phyloP scores from a whole-genome alignment of 2,888 invertebrate genomes.

The Atherix ibis region DNA sequence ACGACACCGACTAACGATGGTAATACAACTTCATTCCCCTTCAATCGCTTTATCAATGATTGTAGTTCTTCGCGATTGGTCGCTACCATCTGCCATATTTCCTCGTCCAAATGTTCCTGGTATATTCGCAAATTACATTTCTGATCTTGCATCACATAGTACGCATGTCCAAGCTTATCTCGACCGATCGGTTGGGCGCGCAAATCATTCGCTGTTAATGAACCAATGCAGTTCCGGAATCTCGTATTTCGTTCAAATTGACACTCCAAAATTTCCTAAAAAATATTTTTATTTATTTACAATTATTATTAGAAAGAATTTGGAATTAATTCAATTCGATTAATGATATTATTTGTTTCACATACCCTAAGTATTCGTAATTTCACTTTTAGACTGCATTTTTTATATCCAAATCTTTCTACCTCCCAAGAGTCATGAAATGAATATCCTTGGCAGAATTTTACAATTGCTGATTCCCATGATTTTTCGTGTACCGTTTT shows the following conservation, averaged over 20 bases:
- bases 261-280: constrained; percentile 72
- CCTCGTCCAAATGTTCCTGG: constrained; percentile 90
- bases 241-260: constrained; percentile 91
- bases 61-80: constrained; percentile 70
- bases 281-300: neutral
- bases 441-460: constrained; percentile 80
- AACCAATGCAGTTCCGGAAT: constrained; percentile 78
- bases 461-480: constrained; percentile 82
- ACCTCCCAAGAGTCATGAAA: constrained; percentile 92
- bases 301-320: neutral
- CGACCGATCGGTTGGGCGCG: constrained; percentile 79
- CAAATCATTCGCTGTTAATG: constrained; percentile 60
- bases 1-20: constrained; percentile 39
- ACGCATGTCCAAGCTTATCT: constrained; percentile 79
- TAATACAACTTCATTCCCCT: constrained; percentile 49
- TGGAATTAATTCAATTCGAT: neutral
- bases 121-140: constrained; percentile 83
- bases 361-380: constrained; percentile 75
- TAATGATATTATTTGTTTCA: neutral
- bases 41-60: constrained; percentile 57
- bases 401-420: constrained; percentile 89
- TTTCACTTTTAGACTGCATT: constrained; percentile 76
- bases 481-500: constrained; percentile 68
- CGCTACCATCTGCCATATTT: constrained; percentile 86
- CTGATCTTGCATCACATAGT: constrained; percentile 86